phyloP scores from a whole-genome alignment of 2,797 vertebrate genomes.

The Karalla daura region DNA sequence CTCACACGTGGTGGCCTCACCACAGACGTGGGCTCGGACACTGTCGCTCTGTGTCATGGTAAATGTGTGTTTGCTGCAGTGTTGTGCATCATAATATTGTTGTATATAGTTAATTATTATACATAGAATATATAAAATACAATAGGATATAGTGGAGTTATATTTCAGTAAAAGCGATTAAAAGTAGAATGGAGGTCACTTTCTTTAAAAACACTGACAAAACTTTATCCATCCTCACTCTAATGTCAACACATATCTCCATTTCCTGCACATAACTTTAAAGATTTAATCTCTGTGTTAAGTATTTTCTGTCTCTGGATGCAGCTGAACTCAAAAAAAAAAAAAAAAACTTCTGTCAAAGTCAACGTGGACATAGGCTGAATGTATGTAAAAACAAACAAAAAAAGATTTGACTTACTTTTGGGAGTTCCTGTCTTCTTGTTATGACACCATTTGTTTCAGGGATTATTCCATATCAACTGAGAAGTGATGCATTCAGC shows the following conservation, averaged over 20 bases:
- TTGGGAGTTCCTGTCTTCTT: constrained; percentile 43
- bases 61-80: neutral
- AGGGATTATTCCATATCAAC: constrained; percentile 70
- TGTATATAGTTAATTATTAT: no score
- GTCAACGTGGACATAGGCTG: constrained; percentile 5
- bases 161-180: no score
- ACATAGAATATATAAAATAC: no score
- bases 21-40: neutral
- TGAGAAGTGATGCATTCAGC: constrained; percentile 48
- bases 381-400: no score
- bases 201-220: neutral
- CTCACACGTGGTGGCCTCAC: neutral
- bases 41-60: neutral
- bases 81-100: no score
- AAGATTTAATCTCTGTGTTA: neutral
- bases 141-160: no score
- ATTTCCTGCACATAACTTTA: neutral
- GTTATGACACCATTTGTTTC: constrained; percentile 61
- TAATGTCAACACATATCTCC: fast-evolving
- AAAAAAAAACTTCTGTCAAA: constrained; percentile 15
- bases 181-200: no score
- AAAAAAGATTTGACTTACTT: constrained; percentile 66
- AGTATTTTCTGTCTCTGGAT: constrained; percentile 6
- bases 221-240: neutral
- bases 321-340: constrained; percentile 2